Percentiles rank a stretch among this genome's conserved stretches.
Conservation (phyloP, 2,113 vertebrate species). For the Microtus montanus region DNA sequence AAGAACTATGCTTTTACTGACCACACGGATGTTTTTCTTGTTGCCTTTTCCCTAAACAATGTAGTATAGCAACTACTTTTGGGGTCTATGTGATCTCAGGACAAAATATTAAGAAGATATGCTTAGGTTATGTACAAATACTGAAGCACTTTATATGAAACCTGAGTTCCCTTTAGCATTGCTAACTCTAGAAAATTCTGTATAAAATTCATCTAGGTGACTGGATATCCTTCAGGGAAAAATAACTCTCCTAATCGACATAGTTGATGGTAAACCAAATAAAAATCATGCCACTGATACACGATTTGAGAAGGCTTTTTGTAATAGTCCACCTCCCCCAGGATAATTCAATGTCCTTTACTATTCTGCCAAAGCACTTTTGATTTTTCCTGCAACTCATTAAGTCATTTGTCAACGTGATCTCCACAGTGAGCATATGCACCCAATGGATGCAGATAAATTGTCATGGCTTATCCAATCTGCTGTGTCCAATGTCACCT, state of each 20-base stretch:
- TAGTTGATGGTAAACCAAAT: slow-evolving; percentile 30
- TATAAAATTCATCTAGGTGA: background rate
- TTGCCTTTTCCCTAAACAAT: background rate
- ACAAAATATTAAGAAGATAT: background rate
- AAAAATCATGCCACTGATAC: background rate
- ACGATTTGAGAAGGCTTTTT: slow-evolving; percentile 6
- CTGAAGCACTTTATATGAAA: background rate
- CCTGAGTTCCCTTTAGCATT: background rate
- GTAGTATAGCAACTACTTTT: background rate
- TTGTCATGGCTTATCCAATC: background rate
- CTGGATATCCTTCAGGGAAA: background rate
- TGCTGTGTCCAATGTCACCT: background rate
- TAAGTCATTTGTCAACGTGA: background rate
- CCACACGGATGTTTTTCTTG: background rate
- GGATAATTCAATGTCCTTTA: background rate
- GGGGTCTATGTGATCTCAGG: background rate
- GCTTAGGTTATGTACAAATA: background rate
- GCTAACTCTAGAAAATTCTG: background rate
- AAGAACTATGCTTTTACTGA: background rate
- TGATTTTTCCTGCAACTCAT: background rate
- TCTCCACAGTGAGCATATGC: background rate
- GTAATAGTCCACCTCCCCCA: background rate
- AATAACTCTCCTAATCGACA: background rate
- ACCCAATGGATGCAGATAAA: background rate
- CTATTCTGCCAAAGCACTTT: background rate